Evolutionary conservation across 2,888 invertebrate genomes (phyloP), one percentile per base, ranked within the genome.

Genomic region (Drosophila quinaria): DNA sequence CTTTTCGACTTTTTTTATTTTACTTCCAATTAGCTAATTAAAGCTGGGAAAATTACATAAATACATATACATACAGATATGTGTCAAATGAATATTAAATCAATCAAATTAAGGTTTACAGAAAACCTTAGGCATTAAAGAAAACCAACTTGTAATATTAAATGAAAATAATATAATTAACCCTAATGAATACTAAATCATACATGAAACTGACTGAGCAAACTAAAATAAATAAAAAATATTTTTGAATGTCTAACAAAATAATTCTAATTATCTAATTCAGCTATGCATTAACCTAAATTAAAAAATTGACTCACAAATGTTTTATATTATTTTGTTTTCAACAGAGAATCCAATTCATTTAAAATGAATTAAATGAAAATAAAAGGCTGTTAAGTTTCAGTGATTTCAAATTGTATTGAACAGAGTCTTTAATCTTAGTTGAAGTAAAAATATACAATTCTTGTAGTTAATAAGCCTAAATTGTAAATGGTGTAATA

Each of bases 21-120:
- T 33, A 54, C 64, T 59, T 47, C 54, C 80, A 89, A 86, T 84
- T 84, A 88, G 83, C 82, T 82, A 86, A 84, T 84, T 77, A 86
- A 70, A 49, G 54, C 50, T 61, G 56, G 31, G 56, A 58, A 67
- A 73, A 78, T 70, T 58, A 50, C 10, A 17, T 0, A 10, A 17
- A 41, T 17, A 10, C 9, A 17, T 41, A 42, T 3, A 37, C n/a
- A 37, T n/a, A 13, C 50, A 51, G 25, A 31, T n/a, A 42, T 42
- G 44, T 44, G 46, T 2, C 37, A 63, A 31, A 55, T 15, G 47
- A 55, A 55, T 46, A 50, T 56, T 49, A 56, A 54, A 67, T 42
- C 50, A 74, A 56, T n/a, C 41, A 37, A n/a, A n/a, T n/a, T 19
- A 19, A 31, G 6, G n/a, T 22, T 13, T 37, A 22, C 10, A 22